Conservation (phyloP, 2,113 vertebrate species). For the Larimichthys crocea region DNA sequence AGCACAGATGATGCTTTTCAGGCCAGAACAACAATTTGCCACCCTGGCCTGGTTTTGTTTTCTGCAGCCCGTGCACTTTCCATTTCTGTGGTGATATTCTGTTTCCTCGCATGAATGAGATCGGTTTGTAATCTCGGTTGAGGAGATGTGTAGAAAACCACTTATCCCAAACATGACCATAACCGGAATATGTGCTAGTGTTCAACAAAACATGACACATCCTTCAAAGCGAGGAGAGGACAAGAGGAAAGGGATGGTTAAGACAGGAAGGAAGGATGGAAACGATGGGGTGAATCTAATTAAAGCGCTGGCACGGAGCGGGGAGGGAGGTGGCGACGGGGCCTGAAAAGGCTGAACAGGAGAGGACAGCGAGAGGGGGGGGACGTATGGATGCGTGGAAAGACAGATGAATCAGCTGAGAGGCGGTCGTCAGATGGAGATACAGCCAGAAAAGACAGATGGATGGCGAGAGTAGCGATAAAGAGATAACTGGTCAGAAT, state of each 20-base stretch:
- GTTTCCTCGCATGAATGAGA: conserved; percentile 14
- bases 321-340: conserved; percentile 32
- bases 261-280: conserved; percentile 51
- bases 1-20: neutral
- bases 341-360: conserved; percentile 32
- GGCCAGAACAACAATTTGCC: conserved; percentile 20
- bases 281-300: conserved; percentile 59
- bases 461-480: conserved; percentile 41
- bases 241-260: conserved; percentile 41
- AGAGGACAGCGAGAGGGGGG: conserved; percentile 12
- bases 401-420: conserved; percentile 43
- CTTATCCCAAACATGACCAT: conserved; percentile 36
- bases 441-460: conserved; percentile 41
- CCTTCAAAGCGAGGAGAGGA: conserved; percentile 28
- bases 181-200: conserved; percentile 11
- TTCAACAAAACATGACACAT: conserved; percentile 31
- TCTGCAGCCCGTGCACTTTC: conserved; percentile 13
- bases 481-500: conserved; percentile 51
- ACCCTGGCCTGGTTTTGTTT: neutral
- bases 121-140: conserved; percentile 6
- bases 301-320: conserved; percentile 52
- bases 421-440: conserved; percentile 27
- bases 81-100: conserved; percentile 20
- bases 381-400: conserved; percentile 28
- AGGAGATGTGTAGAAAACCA: conserved; percentile 20